Base-by-base conservation (phyloP, 2,113 vertebrate genomes). In the Ictalurus punctatus region DNA sequence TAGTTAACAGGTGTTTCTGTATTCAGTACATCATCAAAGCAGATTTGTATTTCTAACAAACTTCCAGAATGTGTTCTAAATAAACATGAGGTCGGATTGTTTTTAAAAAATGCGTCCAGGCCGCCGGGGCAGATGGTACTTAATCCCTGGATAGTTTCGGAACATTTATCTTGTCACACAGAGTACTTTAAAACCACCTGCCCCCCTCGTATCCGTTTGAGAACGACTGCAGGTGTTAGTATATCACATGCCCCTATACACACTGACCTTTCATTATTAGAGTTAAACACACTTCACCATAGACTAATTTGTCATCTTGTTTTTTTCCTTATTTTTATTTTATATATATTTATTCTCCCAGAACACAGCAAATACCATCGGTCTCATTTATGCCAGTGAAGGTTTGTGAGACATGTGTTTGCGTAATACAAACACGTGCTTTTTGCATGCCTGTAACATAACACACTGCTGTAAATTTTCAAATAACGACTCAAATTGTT, bases 161-260 rank as follows among this genome's bases (percentile, higher is more conserved):
- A 19, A 30, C 67, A 85, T 85, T 85, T 86, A 25, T 82, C 65
- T 83, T 88, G 25, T 88, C 56, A 13, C 54, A 21, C 56, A 37
- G 54, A 30, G 19, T 59, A 23, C 12, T 78, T 90, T 83, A 84
- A 84, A 83, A 27, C 81, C 44, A 6, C 6, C 6, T 83, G 76
- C 65, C 65, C 25, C 25, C 40, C 40, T 87, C 37, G 19, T 76
- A 82, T 44, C 30, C 17, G 34, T 56, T 80, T 59, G 83, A 63
- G 65, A 59, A 21, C n/a, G 69, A 37, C 56, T 37, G 63, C 81
- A 83, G 58, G 81, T 83, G 58, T 40, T 61, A 25, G 58, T 8
- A 40, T 37, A 21, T 83, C 81, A 83, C 10, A 25, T 40, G 58
- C 4, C 44, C 58, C 12, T 1, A 23, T 59, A 23, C 56, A 37